Conservation (phyloP, 1,140 invertebrate genomes). For the Zaprionus taronus region DNA sequence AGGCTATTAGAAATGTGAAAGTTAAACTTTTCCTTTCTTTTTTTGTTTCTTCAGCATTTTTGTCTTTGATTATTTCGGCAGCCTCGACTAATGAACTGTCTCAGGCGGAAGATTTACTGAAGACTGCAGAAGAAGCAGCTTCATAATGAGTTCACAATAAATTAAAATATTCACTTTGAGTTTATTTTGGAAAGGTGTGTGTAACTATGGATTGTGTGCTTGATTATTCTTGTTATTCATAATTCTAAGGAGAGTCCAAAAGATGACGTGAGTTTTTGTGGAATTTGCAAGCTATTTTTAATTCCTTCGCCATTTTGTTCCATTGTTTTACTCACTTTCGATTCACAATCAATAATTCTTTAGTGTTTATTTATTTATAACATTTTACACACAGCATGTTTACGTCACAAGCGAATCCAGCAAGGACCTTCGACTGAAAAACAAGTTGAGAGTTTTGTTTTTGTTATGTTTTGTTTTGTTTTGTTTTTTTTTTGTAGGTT, state of each 20-base stretch:
- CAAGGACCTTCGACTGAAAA: slow-evolving; percentile 62
- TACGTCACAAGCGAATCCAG: slow-evolving; percentile 39
- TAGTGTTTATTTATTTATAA: slow-evolving; percentile 7
- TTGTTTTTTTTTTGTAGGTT: slow-evolving; percentile 56
- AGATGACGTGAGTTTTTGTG: neutral
- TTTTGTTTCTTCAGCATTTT: slow-evolving; percentile 15
- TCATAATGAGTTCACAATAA: slow-evolving; percentile 25
- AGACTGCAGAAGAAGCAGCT: slow-evolving; percentile 10
- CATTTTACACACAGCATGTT: slow-evolving; percentile 25
- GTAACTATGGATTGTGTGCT: neutral
- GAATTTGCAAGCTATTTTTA: neutral
- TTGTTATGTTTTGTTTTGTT: slow-evolving; percentile 14
- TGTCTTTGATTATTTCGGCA: slow-evolving; percentile 28
- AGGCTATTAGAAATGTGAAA: slow-evolving; percentile 75
- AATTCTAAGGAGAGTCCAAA: neutral
- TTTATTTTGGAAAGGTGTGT: neutral
- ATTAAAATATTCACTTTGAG: neutral
- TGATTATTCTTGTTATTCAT: neutral
- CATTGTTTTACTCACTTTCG: neutral
- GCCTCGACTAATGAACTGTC: slow-evolving; percentile 68
- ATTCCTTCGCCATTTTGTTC: neutral
- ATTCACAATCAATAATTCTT: neutral
- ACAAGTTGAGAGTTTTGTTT: slow-evolving; percentile 31
- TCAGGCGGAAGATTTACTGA: slow-evolving; percentile 35
- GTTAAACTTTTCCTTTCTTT: slow-evolving; percentile 75